Evolutionary conservation across 2,888 invertebrate genomes (phyloP), one percentile per base, ranked within the genome.

Genomic region (Vesta saturnalis): DNA sequence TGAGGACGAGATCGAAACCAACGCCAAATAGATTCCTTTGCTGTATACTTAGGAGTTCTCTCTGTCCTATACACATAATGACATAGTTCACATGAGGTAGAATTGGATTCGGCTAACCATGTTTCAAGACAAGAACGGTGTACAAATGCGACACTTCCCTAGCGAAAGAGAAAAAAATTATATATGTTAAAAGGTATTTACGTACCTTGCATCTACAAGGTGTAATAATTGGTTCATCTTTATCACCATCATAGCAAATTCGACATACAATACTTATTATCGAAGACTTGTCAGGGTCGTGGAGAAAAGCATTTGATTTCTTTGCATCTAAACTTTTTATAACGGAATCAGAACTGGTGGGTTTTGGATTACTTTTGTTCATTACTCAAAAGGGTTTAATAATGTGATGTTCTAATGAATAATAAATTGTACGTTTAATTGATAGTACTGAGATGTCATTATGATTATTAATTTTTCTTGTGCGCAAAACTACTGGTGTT

Each of bases 41-140:
- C 85, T 1, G 87, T 87, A 73, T 89, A 90, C 73, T 86, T 86
- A 55, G 89, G 90, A 0, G 89, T 88, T 23, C 91, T 87, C 74
- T 87, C 85, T 0, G 91, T 89, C n/a, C 85, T 82, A 77, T 91
- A 93, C 58, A 86, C 83, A 55, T 89, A 88, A 16, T 90, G 89
- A 80, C 94, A 94, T 16, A 94, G 85, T 79, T 94, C 93, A 79
- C 94, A 94, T 30, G 85, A 85, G 6, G 89, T 89, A 68, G 89
- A 88, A 23, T 92, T 91, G 1, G 91, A 90, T 79, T 92, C 91
- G 1, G 91, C 91, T 43, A 93, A 84, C 93, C 93, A 94, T 60
- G 87, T 87, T 82, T 93, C 92, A 74, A 93, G 83, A 79, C 93
- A 94, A 66, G 88, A 87, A 1, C 91, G 87, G 81, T 93, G 92